Evolutionary conservation across 2,113 vertebrate species (phyloP).

Genomic region (Oncorhynchus clarkii): DNA sequence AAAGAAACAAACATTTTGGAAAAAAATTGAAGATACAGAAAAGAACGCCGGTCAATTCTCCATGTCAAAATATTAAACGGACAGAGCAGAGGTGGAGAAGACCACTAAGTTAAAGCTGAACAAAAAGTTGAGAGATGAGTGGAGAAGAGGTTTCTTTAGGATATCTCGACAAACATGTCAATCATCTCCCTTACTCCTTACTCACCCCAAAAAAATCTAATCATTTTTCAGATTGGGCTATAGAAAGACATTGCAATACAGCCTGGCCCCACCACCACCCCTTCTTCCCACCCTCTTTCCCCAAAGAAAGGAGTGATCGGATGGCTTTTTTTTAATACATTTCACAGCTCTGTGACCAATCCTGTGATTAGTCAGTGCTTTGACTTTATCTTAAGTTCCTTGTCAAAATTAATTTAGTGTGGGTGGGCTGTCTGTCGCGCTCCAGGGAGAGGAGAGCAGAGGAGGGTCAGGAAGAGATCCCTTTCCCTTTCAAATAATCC

Average conservation of each 20-base stretch:
- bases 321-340: conserved; percentile 71
- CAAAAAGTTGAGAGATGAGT: conserved; percentile 55
- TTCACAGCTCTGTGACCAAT: conserved; percentile 78
- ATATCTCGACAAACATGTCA: conserved; percentile 62
- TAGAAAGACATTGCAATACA: conserved; percentile 45
- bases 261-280: conserved; percentile 26
- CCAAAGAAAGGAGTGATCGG: conserved; percentile 16
- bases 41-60: conserved; percentile 54
- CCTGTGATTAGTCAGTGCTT: conserved; percentile 74
- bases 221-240: conserved; percentile 60
- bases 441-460: conserved; percentile 32
- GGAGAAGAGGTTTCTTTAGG: conserved; percentile 57
- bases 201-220: conserved; percentile 48
- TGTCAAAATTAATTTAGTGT: conserved; percentile 79
- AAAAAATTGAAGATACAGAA: conserved; percentile 16
- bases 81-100: conserved; percentile 63
- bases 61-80: conserved; percentile 54
- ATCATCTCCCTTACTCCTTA: conserved; percentile 20
- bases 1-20: not conserved
- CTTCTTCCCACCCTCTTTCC: conserved; percentile 22
- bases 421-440: conserved; percentile 57
- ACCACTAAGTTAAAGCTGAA: conserved; percentile 41
- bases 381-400: conserved; percentile 76
- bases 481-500: conserved; percentile 69
- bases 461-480: conserved; percentile 55